Conservation (phyloP, 1,140 invertebrate species). For the Diorhabda sublineata region DNA sequence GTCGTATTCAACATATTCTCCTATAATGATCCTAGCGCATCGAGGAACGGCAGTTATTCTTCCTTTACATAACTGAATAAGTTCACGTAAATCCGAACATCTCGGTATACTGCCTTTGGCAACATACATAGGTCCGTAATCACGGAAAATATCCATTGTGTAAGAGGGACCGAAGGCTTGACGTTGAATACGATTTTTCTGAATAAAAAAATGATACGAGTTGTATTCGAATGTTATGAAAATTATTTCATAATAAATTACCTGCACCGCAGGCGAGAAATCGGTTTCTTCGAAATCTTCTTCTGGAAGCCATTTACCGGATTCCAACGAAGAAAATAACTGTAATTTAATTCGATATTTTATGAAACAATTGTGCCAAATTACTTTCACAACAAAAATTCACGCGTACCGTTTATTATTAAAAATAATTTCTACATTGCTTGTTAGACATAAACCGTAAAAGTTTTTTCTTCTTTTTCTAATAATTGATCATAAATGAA, state of each 20-base stretch:
- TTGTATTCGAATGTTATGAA: background rate
- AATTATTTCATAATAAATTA: slow-evolving; percentile 28
- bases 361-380: too few species aligned
- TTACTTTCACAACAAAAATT: too few species aligned
- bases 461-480: too few species aligned
- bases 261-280: slow-evolving; percentile 52
- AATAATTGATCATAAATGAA: too few species aligned
- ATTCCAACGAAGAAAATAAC: slow-evolving; percentile 48
- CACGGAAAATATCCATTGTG: slow-evolving; percentile 49
- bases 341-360: slow-evolving; percentile 24
- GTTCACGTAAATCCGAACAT: slow-evolving; percentile 48
- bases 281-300: slow-evolving; percentile 51
- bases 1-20: slow-evolving; percentile 40
- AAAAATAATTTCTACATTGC: too few species aligned
- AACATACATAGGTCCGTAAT: slow-evolving; percentile 50
- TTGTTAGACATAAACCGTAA: too few species aligned
- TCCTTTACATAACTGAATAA: slow-evolving; percentile 50
- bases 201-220: slow-evolving; percentile 26
- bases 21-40: slow-evolving; percentile 50
- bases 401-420: too few species aligned
- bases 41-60: slow-evolving; percentile 42
- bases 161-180: slow-evolving; percentile 51
- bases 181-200: slow-evolving; percentile 50
- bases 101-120: slow-evolving; percentile 42
- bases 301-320: slow-evolving; percentile 52